These are phyloP conservation scores for Amblyjoppa proteus DNA, from an alignment of 2,888 invertebrate genomes.

Conservation along the genomic window DNA sequence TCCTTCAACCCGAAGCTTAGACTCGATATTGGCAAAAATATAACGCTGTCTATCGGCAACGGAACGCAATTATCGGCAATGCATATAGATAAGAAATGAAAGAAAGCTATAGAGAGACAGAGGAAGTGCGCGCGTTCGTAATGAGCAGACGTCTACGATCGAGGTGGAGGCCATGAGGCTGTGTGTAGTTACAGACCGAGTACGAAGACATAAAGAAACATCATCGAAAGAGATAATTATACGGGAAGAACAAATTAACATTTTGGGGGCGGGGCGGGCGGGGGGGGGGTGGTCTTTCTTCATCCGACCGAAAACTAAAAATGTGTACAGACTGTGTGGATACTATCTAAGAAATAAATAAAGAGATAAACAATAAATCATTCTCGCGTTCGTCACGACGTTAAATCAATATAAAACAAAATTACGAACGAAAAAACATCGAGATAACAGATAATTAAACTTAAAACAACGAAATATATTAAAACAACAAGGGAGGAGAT, in stretches of 20 bases:
- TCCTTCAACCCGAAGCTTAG: constrained; percentile 43
- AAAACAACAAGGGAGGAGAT: constrained; percentile 29
- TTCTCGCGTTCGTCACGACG: constrained; percentile 20
- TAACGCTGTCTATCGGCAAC: constrained; percentile 42
- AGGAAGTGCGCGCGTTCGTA: constrained; percentile 14
- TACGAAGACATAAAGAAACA: constrained; percentile 58
- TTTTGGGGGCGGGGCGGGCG: constrained; percentile 12
- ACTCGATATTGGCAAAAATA: constrained; percentile 54
- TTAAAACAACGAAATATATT: constrained; percentile 11
- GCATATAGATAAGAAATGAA: constrained; percentile 58
- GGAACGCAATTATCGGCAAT: constrained; percentile 43
- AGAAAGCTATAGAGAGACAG: constrained; percentile 43
- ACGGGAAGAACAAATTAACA: constrained; percentile 16
- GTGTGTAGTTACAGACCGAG: constrained; percentile 71
- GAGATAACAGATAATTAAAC: constrained; percentile 20
- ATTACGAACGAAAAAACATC: constrained; percentile 7
- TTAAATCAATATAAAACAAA: constrained; percentile 55
- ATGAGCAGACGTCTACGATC: constrained; percentile 62
- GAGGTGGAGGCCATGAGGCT: constrained; percentile 81
- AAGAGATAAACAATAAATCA: not conserved
- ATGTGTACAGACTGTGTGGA: not conserved
- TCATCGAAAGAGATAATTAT: constrained; percentile 3
- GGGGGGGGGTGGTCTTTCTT: not conserved
- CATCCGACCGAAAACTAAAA: not conserved
- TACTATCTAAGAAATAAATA: not conserved